Conservation (phyloP, 2,888 invertebrate genomes). For the Lasioglossum villosulum region DNA sequence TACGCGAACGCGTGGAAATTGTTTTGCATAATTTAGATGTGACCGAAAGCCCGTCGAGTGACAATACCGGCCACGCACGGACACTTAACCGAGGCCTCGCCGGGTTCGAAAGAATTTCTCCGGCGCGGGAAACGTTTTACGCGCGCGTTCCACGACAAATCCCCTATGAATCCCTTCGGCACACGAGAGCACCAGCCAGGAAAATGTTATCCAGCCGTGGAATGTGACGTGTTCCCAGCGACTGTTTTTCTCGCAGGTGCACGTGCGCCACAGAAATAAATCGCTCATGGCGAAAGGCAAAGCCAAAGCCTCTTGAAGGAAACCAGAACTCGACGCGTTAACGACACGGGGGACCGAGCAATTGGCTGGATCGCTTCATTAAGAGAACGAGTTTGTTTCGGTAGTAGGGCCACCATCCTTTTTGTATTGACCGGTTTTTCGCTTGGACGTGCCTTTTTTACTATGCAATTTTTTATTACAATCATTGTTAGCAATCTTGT, state of each 20-base stretch:
- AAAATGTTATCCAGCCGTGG: slow-evolving; percentile 54
- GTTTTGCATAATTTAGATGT: slow-evolving; percentile 47
- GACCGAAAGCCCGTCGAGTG: background rate
- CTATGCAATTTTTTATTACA: background rate
- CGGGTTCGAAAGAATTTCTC: slow-evolving; percentile 40
- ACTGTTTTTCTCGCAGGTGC: slow-evolving; percentile 46
- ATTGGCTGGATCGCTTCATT: slow-evolving; percentile 4
- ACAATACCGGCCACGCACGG: background rate
- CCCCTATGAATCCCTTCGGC: slow-evolving; percentile 46
- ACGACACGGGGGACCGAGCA: background rate
- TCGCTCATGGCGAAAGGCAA: slow-evolving; percentile 56
- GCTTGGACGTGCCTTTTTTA: background rate
- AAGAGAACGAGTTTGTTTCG: background rate
- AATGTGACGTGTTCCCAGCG: slow-evolving; percentile 51
- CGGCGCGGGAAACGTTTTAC: background rate
- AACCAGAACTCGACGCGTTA: slow-evolving; percentile 18
- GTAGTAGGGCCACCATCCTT: background rate
- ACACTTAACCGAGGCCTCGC: background rate
- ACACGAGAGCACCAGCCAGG: slow-evolving; percentile 31
- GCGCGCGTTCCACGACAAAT: slow-evolving; percentile 20
- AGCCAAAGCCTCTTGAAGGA: slow-evolving; percentile 30
- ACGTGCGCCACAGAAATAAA: slow-evolving; percentile 59
- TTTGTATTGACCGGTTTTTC: background rate
- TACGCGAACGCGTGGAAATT: slow-evolving; percentile 29
- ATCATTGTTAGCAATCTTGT: background rate